phyloP scores from a whole-genome alignment of 1,140 invertebrate species.

The Orchestia grillus region DNA sequence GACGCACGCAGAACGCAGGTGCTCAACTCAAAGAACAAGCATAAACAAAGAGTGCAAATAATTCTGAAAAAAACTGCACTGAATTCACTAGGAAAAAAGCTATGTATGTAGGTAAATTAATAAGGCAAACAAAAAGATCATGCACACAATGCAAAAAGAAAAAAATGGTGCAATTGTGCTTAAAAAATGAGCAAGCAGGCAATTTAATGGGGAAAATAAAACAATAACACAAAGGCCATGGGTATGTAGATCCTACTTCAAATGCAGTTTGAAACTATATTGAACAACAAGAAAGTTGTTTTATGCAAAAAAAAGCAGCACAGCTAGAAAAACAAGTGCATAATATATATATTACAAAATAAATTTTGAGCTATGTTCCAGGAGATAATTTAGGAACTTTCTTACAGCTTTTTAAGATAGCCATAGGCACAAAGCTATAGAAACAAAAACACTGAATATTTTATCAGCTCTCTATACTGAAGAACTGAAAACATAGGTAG shows the following conservation, averaged over 20 bases:
- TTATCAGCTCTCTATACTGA: too few relatives aligned
- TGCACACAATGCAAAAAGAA: conserved; percentile 12
- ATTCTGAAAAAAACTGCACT: background rate
- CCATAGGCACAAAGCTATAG: too few relatives aligned
- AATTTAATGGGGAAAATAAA: background rate
- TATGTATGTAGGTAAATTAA: background rate
- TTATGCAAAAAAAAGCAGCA: background rate
- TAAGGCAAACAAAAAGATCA: background rate
- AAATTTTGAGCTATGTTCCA: too few relatives aligned
- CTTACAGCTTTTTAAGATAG: too few relatives aligned
- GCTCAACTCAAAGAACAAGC: background rate
- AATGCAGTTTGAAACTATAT: background rate
- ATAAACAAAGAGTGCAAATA: background rate
- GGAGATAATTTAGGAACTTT: too few relatives aligned
- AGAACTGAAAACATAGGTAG: too few relatives aligned
- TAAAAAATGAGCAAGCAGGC: background rate
- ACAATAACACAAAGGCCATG: background rate
- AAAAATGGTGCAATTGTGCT: background rate
- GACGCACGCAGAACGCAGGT: background rate
- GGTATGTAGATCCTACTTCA: too few relatives aligned
- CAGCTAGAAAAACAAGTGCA: too few relatives aligned
- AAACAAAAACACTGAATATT: too few relatives aligned
- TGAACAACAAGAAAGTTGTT: background rate
- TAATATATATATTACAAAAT: too few relatives aligned
- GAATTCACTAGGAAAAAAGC: background rate